These are phyloP conservation scores for Hapalemur alaotrensis DNA, from an alignment of 2,797 vertebrate genomes.

Conservation along the genomic window DNA sequence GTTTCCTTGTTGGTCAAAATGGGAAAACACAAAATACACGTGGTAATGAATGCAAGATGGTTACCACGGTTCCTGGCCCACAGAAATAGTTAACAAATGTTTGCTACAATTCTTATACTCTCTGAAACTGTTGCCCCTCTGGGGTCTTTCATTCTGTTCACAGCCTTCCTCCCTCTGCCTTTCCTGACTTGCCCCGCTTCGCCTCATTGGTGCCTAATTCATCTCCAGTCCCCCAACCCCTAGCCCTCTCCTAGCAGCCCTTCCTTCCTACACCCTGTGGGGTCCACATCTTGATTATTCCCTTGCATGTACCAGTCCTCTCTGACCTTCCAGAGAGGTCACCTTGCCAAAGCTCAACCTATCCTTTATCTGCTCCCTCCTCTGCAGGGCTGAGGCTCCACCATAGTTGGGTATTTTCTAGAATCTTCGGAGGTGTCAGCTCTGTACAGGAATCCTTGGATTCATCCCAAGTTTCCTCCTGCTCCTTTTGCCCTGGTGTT, in stretches of 20 bases:
- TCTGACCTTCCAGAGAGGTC: too few species aligned
- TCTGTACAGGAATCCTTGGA: neutral
- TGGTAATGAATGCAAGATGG: fast-evolving
- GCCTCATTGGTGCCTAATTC: too few species aligned
- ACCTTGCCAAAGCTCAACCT: too few species aligned
- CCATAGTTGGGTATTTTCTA: neutral
- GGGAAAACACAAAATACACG: neutral
- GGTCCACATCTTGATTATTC: fast-evolving
- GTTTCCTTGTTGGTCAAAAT: neutral
- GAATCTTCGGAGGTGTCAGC: neutral
- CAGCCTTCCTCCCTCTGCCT: neutral
- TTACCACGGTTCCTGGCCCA: fast-evolving
- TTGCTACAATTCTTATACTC: neutral
- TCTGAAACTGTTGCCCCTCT: neutral
- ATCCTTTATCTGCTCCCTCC: neutral
- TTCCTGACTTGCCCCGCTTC: neutral
- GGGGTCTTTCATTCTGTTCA: neutral
- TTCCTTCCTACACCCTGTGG: neutral
- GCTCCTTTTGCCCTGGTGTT: neutral
- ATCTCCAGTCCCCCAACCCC: fast-evolving
- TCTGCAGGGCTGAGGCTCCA: neutral
- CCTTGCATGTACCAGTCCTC: neutral
- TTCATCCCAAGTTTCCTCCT: neutral
- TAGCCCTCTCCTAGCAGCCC: neutral
- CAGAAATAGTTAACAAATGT: fast-evolving